Evolutionary conservation across 2,888 invertebrate genomes (phyloP).

Genomic region (Catonia carolina): DNA sequence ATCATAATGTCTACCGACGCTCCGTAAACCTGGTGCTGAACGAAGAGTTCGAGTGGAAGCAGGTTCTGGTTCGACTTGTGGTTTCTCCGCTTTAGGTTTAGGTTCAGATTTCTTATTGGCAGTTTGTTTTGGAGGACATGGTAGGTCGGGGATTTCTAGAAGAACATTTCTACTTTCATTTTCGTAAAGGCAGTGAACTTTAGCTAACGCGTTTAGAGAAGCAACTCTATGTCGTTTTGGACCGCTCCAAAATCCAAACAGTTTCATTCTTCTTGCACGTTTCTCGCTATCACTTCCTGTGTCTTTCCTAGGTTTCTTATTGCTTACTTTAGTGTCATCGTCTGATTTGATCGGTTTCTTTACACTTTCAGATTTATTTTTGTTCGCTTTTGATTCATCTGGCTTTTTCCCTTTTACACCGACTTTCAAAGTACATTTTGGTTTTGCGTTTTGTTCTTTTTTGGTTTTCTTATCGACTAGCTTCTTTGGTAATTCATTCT

Average conservation of each 20-base stretch:
- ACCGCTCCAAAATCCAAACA: conserved; percentile 44
- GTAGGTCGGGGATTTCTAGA: conserved; percentile 27
- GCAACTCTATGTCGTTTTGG: conserved; percentile 81
- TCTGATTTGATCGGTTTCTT: conserved; percentile 27
- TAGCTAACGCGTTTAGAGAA: conserved; percentile 79
- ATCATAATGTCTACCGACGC: conserved; percentile 78
- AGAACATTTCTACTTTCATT: conserved; percentile 53
- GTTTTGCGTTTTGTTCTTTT: conserved; percentile 44
- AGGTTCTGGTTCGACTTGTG: conserved; percentile 12
- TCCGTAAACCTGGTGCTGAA: conserved; percentile 66
- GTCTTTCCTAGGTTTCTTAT: conserved; percentile 31
- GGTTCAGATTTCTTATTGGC: conserved; percentile 29
- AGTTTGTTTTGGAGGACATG: conserved; percentile 26
- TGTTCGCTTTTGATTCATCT: conserved; percentile 33
- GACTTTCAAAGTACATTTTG: conserved; percentile 47
- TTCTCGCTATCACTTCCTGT: conserved; percentile 42
- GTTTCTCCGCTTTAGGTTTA: conserved; percentile 30
- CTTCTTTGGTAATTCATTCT: conserved; percentile 38
- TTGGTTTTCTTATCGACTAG: conserved; percentile 46
- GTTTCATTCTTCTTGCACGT: conserved; percentile 23
- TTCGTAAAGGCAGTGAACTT: conserved; percentile 86
- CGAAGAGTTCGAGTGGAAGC: conserved; percentile 51
- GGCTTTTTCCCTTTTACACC: conserved; percentile 45
- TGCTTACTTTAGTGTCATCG: conserved; percentile 25
- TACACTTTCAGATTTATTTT: conserved; percentile 27